phyloP scores from a whole-genome alignment of 1,140 invertebrate genomes.

The Patella vulgata region DNA sequence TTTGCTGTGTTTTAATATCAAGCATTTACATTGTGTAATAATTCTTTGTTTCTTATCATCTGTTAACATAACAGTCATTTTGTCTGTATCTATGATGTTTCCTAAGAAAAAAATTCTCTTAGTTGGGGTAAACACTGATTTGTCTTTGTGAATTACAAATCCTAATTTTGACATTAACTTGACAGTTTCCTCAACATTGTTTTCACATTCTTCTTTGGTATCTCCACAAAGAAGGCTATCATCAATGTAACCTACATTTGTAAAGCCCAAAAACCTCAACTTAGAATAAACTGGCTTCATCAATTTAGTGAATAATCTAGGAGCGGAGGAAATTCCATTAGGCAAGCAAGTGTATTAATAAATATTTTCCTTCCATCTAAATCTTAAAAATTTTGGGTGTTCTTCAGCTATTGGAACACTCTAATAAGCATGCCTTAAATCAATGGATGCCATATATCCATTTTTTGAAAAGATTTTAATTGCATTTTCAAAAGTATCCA shows the following conservation, averaged over 20 bases:
- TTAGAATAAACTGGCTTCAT: slow-evolving; percentile 19
- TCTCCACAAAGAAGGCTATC: slow-evolving; percentile 1
- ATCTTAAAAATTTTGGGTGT: too few relatives aligned
- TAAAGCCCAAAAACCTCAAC: slow-evolving; percentile 5
- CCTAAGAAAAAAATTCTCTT: not conserved
- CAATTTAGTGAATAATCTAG: slow-evolving; percentile 21
- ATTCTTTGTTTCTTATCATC: slow-evolving; percentile 11
- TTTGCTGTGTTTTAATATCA: slow-evolving; percentile 9
- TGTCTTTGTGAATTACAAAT: slow-evolving; percentile 9
- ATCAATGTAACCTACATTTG: slow-evolving; percentile 11
- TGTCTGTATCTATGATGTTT: slow-evolving; percentile 9
- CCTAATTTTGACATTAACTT: not conserved
- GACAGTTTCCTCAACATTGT: slow-evolving; percentile 8
- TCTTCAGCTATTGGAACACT: too few relatives aligned
- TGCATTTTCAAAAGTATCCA: too few relatives aligned
- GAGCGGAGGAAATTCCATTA: slow-evolving; percentile 18
- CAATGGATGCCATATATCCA: too few relatives aligned
- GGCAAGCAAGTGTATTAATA: too few relatives aligned
- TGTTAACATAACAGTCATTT: slow-evolving; percentile 20
- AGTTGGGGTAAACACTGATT: slow-evolving; percentile 2
- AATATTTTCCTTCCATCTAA: too few relatives aligned
- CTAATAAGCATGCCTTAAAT: too few relatives aligned
- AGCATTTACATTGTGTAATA: slow-evolving; percentile 5
- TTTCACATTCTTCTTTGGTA: not conserved
- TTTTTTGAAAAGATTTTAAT: too few relatives aligned